Conservation (phyloP, 2,797 vertebrate genomes). For the Poeciliopsis presidionis region DNA sequence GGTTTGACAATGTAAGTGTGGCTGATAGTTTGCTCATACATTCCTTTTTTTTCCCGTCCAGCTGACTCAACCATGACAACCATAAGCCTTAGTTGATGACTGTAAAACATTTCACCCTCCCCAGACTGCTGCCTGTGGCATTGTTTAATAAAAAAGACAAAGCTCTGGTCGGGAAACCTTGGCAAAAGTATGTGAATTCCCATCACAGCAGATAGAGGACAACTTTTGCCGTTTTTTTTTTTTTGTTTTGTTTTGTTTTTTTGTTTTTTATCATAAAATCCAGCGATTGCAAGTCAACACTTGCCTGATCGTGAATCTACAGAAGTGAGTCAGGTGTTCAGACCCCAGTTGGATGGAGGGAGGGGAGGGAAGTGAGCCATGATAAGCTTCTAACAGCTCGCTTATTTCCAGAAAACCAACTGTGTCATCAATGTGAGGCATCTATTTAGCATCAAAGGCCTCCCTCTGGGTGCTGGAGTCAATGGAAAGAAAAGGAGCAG, state of each 20-base stretch:
- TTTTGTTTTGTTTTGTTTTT: too few species aligned
- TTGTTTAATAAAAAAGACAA: background rate
- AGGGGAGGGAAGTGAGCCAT: constrained; percentile 17
- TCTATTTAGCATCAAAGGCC: constrained; percentile 34
- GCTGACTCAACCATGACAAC: constrained; percentile 62
- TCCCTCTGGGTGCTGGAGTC: constrained; percentile 35
- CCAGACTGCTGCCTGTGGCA: background rate
- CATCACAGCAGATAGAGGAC: background rate
- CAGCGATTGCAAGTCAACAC: constrained; percentile 4
- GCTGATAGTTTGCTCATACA: constrained; percentile 54
- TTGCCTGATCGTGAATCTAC: constrained; percentile 57
- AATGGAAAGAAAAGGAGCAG: constrained; percentile 24
- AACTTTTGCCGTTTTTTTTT: background rate
- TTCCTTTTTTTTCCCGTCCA: constrained; percentile 15
- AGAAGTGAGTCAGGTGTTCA: constrained; percentile 73
- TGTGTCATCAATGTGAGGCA: constrained; percentile 69
- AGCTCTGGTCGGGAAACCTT: background rate
- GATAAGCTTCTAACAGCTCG: constrained; percentile 37
- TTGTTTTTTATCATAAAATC: background rate
- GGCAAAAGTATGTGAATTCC: background rate
- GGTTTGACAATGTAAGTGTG: constrained; percentile 44
- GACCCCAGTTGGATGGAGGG: constrained; percentile 29
- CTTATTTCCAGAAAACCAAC: constrained; percentile 72
- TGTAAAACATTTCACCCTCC: constrained; percentile 5
- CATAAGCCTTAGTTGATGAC: constrained; percentile 20